A percentile compares a stretch with the other conserved stretches of the same genome.
Conservation (phyloP, 2,888 invertebrate genomes). For the Papilio elwesi region DNA sequence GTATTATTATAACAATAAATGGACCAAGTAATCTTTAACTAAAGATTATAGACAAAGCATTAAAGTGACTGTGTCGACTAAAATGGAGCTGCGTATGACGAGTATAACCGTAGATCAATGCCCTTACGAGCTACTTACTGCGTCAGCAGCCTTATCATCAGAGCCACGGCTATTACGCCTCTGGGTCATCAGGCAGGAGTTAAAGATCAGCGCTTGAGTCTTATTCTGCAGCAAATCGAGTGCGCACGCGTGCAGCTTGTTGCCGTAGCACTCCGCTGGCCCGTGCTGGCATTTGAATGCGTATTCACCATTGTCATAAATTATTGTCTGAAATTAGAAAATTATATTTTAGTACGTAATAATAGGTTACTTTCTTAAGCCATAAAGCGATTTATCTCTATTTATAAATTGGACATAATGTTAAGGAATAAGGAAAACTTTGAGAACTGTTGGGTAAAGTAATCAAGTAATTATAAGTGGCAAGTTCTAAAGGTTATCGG, state of each 20-base stretch:
- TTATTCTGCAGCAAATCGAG: conserved; percentile 85
- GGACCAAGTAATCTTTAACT: background rate
- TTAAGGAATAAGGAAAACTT: background rate
- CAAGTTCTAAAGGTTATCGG: conserved; percentile 2
- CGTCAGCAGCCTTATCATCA: conserved; percentile 46
- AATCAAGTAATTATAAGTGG: background rate
- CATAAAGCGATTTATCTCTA: no score
- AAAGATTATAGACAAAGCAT: no score
- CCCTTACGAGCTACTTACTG: conserved; percentile 38
- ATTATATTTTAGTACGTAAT: background rate
- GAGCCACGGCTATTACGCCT: conserved; percentile 39
- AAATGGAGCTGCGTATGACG: no score
- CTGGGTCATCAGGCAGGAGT: conserved; percentile 87
- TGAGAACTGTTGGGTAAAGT: background rate
- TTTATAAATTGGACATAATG: no score
- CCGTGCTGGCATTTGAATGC: conserved; percentile 91
- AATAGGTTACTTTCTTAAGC: no score
- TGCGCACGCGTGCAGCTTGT: conserved; percentile 91
- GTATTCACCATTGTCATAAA: conserved; percentile 46
- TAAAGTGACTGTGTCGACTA: background rate
- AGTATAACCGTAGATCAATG: background rate
- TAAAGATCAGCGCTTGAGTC: conserved; percentile 84
- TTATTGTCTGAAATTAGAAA: conserved; percentile 52
- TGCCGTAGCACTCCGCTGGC: conserved; percentile 88
- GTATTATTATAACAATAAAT: background rate